A percentile compares a stretch with the other conserved stretches of the same genome.
These are phyloP conservation scores for Drosophila neocordata DNA, from an alignment of 1,140 invertebrate genomes.

Conservation along the genomic window DNA sequence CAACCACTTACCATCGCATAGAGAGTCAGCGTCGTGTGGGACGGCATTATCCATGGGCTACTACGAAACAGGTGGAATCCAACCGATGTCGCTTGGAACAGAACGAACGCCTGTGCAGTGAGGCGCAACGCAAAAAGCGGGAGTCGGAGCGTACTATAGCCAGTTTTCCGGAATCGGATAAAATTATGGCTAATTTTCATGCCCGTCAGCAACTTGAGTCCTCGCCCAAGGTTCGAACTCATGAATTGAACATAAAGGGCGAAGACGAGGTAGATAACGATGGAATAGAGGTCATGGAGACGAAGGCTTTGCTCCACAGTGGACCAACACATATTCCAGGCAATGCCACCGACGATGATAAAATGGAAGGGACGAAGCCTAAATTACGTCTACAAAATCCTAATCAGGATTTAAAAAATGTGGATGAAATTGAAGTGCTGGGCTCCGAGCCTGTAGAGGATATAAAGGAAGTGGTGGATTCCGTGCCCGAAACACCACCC, in stretches of 20 bases:
- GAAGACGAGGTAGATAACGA: constrained; percentile 74
- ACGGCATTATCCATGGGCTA: constrained; percentile 88
- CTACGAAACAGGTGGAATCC: constrained; percentile 55
- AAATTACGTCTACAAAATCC: constrained; percentile 38
- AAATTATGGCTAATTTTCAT: constrained; percentile 76
- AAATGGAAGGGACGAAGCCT: constrained; percentile 45
- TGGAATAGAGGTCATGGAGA: constrained; percentile 54
- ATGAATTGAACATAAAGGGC: constrained; percentile 48
- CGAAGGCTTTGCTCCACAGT: constrained; percentile 48
- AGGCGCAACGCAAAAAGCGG: constrained; percentile 53
- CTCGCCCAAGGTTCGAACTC: constrained; percentile 16
- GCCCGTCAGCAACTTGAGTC: constrained; percentile 12
- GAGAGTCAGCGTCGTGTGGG: constrained; percentile 90
- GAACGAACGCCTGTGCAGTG: constrained; percentile 57
- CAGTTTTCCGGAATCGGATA: constrained; percentile 74
- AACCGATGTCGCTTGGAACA: constrained; percentile 56
- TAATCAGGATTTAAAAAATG: constrained; percentile 32
- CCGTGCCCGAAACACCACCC: constrained; percentile 67
- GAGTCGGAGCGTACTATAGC: constrained; percentile 69
- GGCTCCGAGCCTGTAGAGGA: constrained; percentile 61
- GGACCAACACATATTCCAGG: constrained; percentile 7
- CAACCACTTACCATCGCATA: constrained; percentile 88
- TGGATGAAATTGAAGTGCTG: constrained; percentile 60
- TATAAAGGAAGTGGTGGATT: neutral
- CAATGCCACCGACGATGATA: constrained; percentile 76